Base-by-base conservation (phyloP, 2,113 vertebrate species). In the Cebus imitator region DNA sequence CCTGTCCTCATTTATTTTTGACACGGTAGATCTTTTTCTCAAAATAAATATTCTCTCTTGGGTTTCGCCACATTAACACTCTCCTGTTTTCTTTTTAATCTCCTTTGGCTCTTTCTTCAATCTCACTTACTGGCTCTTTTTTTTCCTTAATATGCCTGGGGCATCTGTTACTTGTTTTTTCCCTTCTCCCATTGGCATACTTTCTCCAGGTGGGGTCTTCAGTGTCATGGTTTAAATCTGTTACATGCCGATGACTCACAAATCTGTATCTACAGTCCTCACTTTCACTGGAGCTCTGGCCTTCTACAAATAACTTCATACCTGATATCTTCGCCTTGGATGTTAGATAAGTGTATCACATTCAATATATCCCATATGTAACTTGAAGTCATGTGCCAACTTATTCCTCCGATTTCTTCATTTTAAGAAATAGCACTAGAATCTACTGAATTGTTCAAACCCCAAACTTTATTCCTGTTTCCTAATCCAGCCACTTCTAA, bases 201-300 rank as follows among this genome's bases (percentile, higher is more conserved):
- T 61, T 58, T 40, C 61, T 72, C 4, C 40, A 43, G 45, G 27
- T 81, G 35, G 55, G 11, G 11, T 55, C 11, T 55, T 81, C 43
- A 3, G 20, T 1, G 8, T 8, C 17, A 0, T 5, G 35, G 75
- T 81, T 87, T 45, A 35, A 64, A 45, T 30, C 25, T 27, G 0
- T 72, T 21, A 3, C 7, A 8, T 40, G 14, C 40, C 0, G 0
- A 3, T 12, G 27, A 21, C n/a, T 61, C 75, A 32, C 16, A 37
- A 40, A 52, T n/a, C 64, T 45, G 20, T 32, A 9, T 87, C 50
- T 37, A 13, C 0, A 50, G 40, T 37, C 6, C 61, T 58, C 8
- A 13, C 13, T 79, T 5, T 45, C 40, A 21, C 45, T 8, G 20
- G 75, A 73, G 1, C 8, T 25, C 14, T 27, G 8, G 30, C 17